Evolutionary conservation across 64 coral and sea anemone genomes (phyloP), one percentile per base, ranked within the genome.

Genomic region (Stylophora pistillata): DNA sequence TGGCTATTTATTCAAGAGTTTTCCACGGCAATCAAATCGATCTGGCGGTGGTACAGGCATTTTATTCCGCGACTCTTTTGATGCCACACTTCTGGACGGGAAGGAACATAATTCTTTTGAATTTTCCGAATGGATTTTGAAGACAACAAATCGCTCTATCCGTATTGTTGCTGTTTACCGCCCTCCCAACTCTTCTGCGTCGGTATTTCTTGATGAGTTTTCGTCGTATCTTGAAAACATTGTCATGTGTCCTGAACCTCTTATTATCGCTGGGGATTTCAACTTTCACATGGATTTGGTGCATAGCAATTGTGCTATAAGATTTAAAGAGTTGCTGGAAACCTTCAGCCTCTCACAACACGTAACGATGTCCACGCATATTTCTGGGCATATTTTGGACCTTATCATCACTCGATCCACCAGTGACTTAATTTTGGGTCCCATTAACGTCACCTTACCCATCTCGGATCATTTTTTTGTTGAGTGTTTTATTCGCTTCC

Each of bases 281-380:
- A 75, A 75, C 73, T 75, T 75, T 18, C 73, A 75, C 34, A 75
- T 75, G 57, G n/a, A 57, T 79, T 72, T 72, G 69, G 69, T 72
- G 69, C 69, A 72, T 72, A 72, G 69, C 29, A 72, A 72, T n/a
- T 21, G 27, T 72, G 69, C 69, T 72, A 30, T 72, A 72, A 72
- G 23, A 72, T 72, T 72, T n/a, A 72, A 72, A 21, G 69, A 72
- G 69, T 72, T 72, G 69, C 27, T 72, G 69, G 69, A 72, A 72
- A 72, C n/a, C n/a, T n/a, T n/a, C n/a, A n/a, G n/a, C n/a, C n/a
- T n/a, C n/a, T n/a, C n/a, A n/a, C 69, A 72, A 72, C 69, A 72
- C 13, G 69, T 72, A 72, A 47, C 37, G 7, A 7, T 47, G 37
- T 47, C 69, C 16, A 72, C 69, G 27, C 69, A 72, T 62, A 62